Base-by-base conservation (phyloP, 2,113 vertebrate species). In the Mesocricetus auratus region DNA sequence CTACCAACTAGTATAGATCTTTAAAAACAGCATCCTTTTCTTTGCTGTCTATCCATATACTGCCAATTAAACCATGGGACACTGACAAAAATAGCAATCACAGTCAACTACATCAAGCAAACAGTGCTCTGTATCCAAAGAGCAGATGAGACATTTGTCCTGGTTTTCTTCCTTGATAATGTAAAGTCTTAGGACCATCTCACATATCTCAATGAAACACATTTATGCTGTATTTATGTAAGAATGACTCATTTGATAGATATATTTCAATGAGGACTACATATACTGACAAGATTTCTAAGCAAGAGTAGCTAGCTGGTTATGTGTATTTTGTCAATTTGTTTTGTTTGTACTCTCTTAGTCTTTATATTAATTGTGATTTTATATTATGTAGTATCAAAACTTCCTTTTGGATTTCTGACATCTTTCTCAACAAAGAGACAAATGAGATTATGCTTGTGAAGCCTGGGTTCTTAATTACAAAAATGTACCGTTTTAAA, bases 321-420 rank as follows among this genome's bases (percentile, higher is more conserved):
- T 71, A 62, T 0, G 16, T 0, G 2, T 64, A 95, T 62, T 93
- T 79, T 42, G 17, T 45, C 88, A 39, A 4, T 36, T 85, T 45
- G 83, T 92, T 69, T 93, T 96, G 19, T 92, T 90, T 95, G 79
- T 73, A 62, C 47, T 82, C 3, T 56, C 6, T 96, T 66, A 95
- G 56, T 88, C 96, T 96, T 71, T 73, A 79, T 19, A 50, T 73
- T 79, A 96, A 96, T 98, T 97, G 53, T 29, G 89, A 96, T 77
- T 88, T 97, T 97, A 81, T 94, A 36, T 36, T 90, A 95, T 66
- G 2, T 36, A 96, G 0, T 83, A 83, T 94, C 0, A 69, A 87
- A 96, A 47, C 81, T 45, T 79, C 22, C 47, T 39, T 91, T 68
- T 66, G 31, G 36, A 62, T 45, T 93, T 74, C 45, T 93, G 56